phyloP scores from a whole-genome alignment of 1,140 invertebrate genomes.

The Lasioglossum albipes region DNA sequence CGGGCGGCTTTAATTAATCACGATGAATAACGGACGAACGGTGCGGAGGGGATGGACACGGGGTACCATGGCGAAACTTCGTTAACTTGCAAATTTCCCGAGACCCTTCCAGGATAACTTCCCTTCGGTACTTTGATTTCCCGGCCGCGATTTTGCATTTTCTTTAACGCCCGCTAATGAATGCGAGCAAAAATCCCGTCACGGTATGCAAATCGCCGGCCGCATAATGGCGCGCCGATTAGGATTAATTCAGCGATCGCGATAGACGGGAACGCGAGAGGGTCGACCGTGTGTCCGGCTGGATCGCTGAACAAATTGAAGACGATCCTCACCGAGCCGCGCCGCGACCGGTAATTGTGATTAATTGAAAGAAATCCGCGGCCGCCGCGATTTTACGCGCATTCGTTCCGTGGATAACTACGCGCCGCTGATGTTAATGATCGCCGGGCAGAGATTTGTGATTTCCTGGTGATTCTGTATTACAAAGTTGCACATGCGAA shows the following conservation, averaged over 20 bases:
- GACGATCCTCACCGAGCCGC: not conserved
- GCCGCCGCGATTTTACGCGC: conserved; percentile 2
- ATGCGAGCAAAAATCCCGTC: conserved; percentile 13
- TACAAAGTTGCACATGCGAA: not conserved
- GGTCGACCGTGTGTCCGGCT: not conserved
- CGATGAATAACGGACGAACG: conserved; percentile 34
- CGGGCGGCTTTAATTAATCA: conserved; percentile 45
- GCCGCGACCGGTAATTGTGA: conserved; percentile 24
- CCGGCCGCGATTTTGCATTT: conserved; percentile 11
- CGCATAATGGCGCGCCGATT: conserved; percentile 14
- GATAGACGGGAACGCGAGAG: too few relatives aligned
- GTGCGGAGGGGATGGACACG: not conserved
- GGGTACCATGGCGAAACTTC: conserved; percentile 30
- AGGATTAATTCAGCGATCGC: conserved; percentile 22
- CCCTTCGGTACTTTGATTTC: conserved; percentile 22
- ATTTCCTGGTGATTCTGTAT: not conserved
- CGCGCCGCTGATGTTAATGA: not conserved
- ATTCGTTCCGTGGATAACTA: conserved; percentile 1
- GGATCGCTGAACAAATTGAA: conserved; percentile 33
- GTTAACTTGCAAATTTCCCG: conserved; percentile 46
- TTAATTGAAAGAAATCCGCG: conserved; percentile 32
- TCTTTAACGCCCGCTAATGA: conserved; percentile 22
- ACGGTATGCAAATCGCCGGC: conserved; percentile 7
- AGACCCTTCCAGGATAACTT: conserved; percentile 8
- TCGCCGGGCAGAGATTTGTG: not conserved